Base-by-base conservation (phyloP, 1,140 invertebrate genomes). In the Lordiphosa collinella region DNA sequence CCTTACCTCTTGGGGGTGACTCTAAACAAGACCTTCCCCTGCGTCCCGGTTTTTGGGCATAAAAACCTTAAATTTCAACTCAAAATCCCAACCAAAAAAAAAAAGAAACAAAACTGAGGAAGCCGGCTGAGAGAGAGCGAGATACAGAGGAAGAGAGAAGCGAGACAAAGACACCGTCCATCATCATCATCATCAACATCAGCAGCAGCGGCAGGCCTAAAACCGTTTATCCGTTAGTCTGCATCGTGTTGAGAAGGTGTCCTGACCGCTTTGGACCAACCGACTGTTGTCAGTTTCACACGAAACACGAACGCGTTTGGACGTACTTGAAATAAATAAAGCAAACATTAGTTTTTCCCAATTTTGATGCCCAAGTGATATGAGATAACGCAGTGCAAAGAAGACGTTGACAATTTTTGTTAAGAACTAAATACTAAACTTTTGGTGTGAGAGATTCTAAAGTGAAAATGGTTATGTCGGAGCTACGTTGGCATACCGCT, bases 401-500 rank as follows among this genome's bases (percentile, higher is more conserved):
- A 34, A 38, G 40, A 57, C 64, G 44, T 40, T 34, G 54, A 55
- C 60, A 67, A 43, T 43, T 29, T 43, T 18, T 25, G 18, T 13
- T 5, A 11, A 41, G 12, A 13, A 51, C 44, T 22, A 11, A 48
- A 25, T 48, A 47, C 2, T 46, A 59, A 40, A 29, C 9, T 22
- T 53, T 25, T 53, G 16, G 29, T 53, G 36, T 12, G 36, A 41
- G n/a, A 31, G 56, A 37, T 31, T 50, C 44, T 32, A 51, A 66
- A 67, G 72, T 87, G 64, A 88, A 88, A 87, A 88, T 88, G 87
- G 87, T 88, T 85, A 88, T 88, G 87, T 88, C 87, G 76, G 87
- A 88, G 80, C 63, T 88, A 76, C 87, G 74, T 72, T 88, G 87
- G 87, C 82, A 73, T 57, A 76, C 66, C 51, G 79, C 70, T 59